phyloP scores from a whole-genome alignment of 2,888 invertebrate genomes.

The Catocala fraxini region DNA sequence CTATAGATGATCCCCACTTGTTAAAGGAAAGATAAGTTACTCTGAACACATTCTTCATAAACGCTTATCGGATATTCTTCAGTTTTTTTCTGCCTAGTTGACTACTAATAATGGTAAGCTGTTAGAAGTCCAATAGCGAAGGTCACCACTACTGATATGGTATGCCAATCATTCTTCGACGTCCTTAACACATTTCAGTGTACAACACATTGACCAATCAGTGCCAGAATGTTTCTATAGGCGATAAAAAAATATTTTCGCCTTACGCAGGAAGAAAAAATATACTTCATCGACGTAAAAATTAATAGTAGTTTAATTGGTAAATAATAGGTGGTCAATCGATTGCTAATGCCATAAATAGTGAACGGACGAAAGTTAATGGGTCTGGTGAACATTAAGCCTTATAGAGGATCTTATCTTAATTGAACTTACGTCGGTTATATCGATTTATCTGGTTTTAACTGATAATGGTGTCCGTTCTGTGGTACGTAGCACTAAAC shows the following conservation, averaged over 20 bases:
- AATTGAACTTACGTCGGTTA: slow-evolving; percentile 61
- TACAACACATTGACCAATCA: background rate
- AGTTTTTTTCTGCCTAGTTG: no score
- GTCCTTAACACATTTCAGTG: no score
- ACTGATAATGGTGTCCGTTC: slow-evolving; percentile 14
- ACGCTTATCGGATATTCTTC: no score
- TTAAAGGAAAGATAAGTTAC: no score
- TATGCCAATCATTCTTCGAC: no score
- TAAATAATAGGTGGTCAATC: slow-evolving; percentile 45
- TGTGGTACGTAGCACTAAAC: background rate
- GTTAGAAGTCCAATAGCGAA: no score
- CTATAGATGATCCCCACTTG: no score
- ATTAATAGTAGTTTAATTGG: slow-evolving; percentile 53
- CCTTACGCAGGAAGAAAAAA: background rate
- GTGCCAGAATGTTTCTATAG: background rate
- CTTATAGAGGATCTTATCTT: slow-evolving; percentile 63
- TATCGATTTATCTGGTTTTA: slow-evolving; percentile 52
- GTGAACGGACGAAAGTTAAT: slow-evolving; percentile 51
- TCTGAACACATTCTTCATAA: no score
- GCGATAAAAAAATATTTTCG: background rate
- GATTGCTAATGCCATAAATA: slow-evolving; percentile 53
- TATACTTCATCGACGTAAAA: slow-evolving; percentile 25
- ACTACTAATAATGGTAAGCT: no score
- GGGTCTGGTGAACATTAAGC: slow-evolving; percentile 55
- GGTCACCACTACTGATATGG: no score